Conservation (phyloP, 2,888 invertebrate species). For the Pachycephus smyrnensis region DNA sequence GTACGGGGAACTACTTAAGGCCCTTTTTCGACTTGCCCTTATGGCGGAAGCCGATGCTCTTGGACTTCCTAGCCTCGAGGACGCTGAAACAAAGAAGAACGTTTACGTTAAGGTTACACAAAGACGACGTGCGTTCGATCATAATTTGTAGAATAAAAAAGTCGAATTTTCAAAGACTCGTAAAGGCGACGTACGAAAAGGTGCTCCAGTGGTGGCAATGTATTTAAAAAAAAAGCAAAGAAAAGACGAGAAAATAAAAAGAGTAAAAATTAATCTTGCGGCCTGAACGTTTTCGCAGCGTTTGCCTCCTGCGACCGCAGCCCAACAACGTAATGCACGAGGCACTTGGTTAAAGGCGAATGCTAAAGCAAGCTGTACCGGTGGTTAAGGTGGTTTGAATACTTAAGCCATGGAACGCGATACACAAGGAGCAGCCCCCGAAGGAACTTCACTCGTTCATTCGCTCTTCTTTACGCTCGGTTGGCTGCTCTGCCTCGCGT, state of each 20-base stretch:
- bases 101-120: background rate
- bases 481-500: constrained; percentile 51
- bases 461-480: constrained; percentile 48
- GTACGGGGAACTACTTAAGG: constrained; percentile 94
- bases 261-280: constrained; percentile 42
- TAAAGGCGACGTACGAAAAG: background rate
- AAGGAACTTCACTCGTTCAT: background rate
- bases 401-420: constrained; percentile 46
- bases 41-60: constrained; percentile 65
- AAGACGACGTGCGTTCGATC: too few species aligned
- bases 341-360: constrained; percentile 53
- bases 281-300: constrained; percentile 59
- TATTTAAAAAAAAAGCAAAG: constrained; percentile 1
- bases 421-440: constrained; percentile 34
- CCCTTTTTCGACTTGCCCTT: constrained; percentile 87
- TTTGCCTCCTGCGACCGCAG: constrained; percentile 59
- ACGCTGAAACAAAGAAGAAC: constrained; percentile 46
- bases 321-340: constrained; percentile 56
- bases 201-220: background rate
- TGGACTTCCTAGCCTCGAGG: constrained; percentile 76
- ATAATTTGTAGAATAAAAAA: background rate
- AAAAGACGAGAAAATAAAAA: constrained; percentile 19
- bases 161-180: background rate
- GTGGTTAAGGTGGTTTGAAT: constrained; percentile 25
- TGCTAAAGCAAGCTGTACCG: constrained; percentile 13